Conservation (phyloP, 2,797 vertebrate species). For the Todus mexicanus region DNA sequence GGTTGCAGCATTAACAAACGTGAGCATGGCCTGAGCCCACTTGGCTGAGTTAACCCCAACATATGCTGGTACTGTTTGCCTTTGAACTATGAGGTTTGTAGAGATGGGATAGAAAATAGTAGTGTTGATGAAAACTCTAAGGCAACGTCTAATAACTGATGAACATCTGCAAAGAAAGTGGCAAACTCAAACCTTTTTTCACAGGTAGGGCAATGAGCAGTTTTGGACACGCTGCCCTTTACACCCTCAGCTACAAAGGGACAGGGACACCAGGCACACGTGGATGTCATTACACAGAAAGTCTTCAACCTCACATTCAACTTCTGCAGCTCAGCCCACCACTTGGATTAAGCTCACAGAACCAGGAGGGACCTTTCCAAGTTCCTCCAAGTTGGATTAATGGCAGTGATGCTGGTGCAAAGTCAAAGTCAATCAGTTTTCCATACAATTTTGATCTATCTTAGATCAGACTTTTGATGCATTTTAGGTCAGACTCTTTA, state of each 20-base stretch:
- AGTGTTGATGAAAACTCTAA: not conserved
- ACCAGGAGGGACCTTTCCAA: not conserved
- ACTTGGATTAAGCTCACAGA: not conserved
- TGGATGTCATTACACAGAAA: not conserved
- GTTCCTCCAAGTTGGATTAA: not conserved
- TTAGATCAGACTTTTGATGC: not conserved
- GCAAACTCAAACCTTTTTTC: not conserved
- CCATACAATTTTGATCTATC: not conserved
- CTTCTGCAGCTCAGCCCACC: not conserved
- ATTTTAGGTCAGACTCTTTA: not conserved
- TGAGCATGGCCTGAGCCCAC: not conserved
- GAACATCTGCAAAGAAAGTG: not conserved
- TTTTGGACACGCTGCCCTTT: not conserved
- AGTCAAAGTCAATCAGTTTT: not conserved
- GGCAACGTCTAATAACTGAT: not conserved
- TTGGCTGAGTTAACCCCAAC: not conserved
- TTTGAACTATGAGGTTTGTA: not conserved
- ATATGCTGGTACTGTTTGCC: not conserved
- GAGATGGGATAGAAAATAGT: not conserved
- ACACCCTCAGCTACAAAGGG: not conserved
- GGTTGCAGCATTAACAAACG: not conserved
- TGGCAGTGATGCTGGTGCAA: not conserved
- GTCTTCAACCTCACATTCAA: not conserved
- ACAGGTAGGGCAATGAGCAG: not conserved
- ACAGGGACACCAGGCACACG: not conserved